Conservation (phyloP, 2,113 vertebrate genomes). For the Chaetodon trifascialis region DNA sequence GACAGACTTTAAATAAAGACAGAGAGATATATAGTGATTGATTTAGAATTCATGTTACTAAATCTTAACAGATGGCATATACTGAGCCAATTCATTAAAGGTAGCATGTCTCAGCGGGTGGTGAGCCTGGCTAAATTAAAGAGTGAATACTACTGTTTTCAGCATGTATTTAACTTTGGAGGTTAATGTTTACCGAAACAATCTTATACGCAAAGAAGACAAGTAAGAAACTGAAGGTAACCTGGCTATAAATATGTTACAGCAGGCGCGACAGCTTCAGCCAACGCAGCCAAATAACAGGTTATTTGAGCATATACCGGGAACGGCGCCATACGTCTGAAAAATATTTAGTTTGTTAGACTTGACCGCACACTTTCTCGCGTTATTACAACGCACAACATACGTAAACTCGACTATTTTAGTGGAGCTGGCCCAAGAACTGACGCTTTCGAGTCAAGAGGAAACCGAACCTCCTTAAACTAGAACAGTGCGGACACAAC, state of each 20-base stretch:
- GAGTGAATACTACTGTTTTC: background rate
- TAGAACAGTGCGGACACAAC: constrained; percentile 37
- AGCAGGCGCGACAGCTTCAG: background rate
- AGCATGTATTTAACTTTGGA: background rate
- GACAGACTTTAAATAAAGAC: background rate
- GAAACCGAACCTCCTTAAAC: background rate
- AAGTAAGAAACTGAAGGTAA: background rate
- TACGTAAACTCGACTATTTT: background rate
- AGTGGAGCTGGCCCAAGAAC: background rate
- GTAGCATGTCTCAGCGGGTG: background rate
- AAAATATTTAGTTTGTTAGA: background rate
- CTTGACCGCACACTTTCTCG: background rate
- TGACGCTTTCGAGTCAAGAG: background rate
- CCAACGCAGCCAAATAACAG: constrained; percentile 42
- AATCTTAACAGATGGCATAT: background rate
- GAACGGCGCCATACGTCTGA: constrained; percentile 35
- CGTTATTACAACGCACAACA: background rate
- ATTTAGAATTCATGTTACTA: background rate
- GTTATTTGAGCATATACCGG: constrained; percentile 44
- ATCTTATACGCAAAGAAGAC: background rate
- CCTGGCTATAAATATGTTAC: constrained; percentile 8
- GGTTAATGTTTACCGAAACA: background rate
- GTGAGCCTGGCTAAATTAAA: background rate
- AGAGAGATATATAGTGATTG: background rate
- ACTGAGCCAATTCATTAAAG: no score